Evolutionary conservation across 2,888 invertebrate genomes (phyloP).

Genomic region (Pterostichus madidus): DNA sequence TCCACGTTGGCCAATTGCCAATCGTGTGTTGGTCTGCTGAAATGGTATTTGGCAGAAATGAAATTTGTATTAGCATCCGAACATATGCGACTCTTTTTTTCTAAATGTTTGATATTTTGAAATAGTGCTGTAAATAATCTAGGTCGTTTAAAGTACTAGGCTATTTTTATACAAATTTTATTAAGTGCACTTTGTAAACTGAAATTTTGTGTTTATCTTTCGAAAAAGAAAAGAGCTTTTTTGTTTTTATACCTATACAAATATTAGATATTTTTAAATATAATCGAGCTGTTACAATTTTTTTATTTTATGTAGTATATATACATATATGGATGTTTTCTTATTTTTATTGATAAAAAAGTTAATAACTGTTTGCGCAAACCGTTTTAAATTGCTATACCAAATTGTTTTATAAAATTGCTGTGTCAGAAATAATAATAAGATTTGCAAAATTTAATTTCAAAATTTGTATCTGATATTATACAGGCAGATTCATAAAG

Average conservation of each 20-base stretch:
- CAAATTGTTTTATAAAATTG: neutral
- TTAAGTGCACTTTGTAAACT: neutral
- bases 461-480: too few relatives aligned
- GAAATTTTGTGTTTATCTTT: neutral
- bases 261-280: too few relatives aligned
- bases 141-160: neutral
- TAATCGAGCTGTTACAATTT: too few relatives aligned
- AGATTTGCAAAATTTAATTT: neutral
- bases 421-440: neutral
- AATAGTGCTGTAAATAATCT: conserved; percentile 17
- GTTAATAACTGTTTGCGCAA: neutral
- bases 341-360: neutral
- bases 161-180: conserved; percentile 23
- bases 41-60: conserved; percentile 31
- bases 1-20: conserved; percentile 30
- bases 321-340: neutral
- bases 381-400: neutral
- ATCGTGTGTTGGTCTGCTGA: neutral
- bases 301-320: neutral
- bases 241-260: too few relatives aligned
- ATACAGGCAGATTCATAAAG: too few relatives aligned
- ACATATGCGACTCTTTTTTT: conserved; percentile 34
- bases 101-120: conserved; percentile 21
- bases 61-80: conserved; percentile 30
- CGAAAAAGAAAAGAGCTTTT: too few relatives aligned